A percentile compares a stretch with the other conserved stretches of the same genome.
These are phyloP conservation scores for Macrosiphum euphorbiae DNA, from an alignment of 2,888 invertebrate species.

Conservation along the genomic window DNA sequence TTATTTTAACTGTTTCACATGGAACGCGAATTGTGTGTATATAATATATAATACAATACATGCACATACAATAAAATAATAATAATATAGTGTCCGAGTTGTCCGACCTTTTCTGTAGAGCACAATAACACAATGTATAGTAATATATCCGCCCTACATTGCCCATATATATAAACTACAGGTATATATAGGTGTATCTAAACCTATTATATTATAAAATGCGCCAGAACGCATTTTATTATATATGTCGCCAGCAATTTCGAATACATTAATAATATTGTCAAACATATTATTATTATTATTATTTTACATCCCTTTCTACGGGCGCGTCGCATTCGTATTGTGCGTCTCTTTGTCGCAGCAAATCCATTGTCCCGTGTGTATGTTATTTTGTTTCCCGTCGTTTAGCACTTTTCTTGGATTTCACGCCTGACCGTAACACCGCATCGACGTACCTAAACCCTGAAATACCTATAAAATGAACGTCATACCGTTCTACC, in stretches of 20 bases:
- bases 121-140: background rate
- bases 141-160: background rate
- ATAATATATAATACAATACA: background rate
- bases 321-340: background rate
- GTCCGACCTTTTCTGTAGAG: background rate
- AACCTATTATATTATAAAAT: background rate
- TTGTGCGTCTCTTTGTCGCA: background rate
- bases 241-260: background rate
- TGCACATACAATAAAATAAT: background rate
- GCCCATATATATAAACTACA: background rate
- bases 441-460: background rate
- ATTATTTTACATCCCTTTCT: constrained; percentile 7
- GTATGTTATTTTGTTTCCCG: constrained; percentile 21
- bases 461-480: background rate
- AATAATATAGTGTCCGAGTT: constrained; percentile 6
- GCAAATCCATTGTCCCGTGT: background rate
- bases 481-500: background rate
- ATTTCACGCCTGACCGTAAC: constrained; percentile 18
- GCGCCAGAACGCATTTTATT: background rate
- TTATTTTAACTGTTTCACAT: background rate
- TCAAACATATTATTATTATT: constrained; percentile 19
- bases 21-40: background rate
- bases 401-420: background rate
- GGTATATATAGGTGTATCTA: no score
- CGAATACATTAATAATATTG: constrained; percentile 49